Evolutionary conservation across 2,888 invertebrate genomes (phyloP).

Genomic region (Athetis lepigone): DNA sequence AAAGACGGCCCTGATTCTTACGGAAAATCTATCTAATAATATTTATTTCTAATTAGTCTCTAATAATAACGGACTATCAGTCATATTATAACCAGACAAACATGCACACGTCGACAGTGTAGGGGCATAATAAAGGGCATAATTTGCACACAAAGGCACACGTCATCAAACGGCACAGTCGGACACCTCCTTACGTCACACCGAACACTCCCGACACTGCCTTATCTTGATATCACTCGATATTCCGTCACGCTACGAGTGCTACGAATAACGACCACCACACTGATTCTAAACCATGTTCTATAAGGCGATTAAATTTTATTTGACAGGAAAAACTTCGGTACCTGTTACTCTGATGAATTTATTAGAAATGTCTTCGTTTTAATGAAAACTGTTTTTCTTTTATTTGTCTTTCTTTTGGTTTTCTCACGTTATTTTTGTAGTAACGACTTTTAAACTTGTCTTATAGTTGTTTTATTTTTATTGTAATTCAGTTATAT

Average conservation of each 20-base stretch:
- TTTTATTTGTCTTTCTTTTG: slow-evolving; percentile 3
- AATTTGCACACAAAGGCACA: slow-evolving; percentile 72
- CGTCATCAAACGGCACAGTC: slow-evolving; percentile 71
- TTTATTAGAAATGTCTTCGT: slow-evolving; percentile 19
- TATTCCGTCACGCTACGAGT: slow-evolving; percentile 46
- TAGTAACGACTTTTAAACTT: slow-evolving; percentile 1
- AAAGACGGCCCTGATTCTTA: too few species aligned
- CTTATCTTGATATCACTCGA: slow-evolving; percentile 64
- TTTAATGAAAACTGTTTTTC: neutral
- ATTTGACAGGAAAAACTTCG: slow-evolving; percentile 33
- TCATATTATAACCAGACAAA: slow-evolving; percentile 15
- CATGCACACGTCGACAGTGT: slow-evolving; percentile 19
- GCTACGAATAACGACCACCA: slow-evolving; percentile 20
- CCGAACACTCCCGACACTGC: slow-evolving; percentile 61
- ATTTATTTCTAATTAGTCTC: slow-evolving; percentile 6
- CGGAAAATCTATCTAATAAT: too few species aligned
- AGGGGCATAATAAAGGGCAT: slow-evolving; percentile 55
- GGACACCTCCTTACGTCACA: slow-evolving; percentile 75
- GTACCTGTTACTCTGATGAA: slow-evolving; percentile 3
- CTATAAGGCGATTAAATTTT: slow-evolving; percentile 9
- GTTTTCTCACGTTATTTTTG: slow-evolving; percentile 23
- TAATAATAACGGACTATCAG: slow-evolving; percentile 1
- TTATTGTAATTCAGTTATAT: neutral
- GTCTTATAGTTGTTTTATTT: neutral
- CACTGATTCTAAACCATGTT: slow-evolving; percentile 23